These are phyloP conservation scores for Genyomyrus donnyi DNA, from an alignment of 2,113 vertebrate species.

Conservation along the genomic window DNA sequence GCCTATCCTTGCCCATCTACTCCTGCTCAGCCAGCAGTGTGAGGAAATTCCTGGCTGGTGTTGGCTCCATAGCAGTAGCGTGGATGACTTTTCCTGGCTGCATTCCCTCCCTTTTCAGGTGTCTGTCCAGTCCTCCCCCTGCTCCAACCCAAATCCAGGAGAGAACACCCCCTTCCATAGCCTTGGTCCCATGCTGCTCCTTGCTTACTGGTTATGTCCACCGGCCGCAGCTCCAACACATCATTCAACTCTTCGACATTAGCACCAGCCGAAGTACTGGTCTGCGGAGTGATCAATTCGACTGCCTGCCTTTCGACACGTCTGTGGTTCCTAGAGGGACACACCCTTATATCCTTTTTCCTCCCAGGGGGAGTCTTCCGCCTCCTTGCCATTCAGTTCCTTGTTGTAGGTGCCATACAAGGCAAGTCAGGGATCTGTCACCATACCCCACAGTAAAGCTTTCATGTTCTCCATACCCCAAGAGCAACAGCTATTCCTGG, in stretches of 20 bases:
- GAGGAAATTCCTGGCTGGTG: background rate
- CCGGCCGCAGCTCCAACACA: background rate
- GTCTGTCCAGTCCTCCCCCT: background rate
- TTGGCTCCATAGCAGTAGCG: background rate
- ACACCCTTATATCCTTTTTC: conserved; percentile 36
- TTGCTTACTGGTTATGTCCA: background rate
- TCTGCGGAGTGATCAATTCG: background rate
- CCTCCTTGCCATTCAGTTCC: conserved; percentile 12
- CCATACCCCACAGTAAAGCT: background rate
- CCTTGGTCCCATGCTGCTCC: background rate
- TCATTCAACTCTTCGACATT: background rate
- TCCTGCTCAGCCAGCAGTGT: background rate
- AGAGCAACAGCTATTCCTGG: conserved; percentile 54
- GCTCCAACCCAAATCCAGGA: background rate
- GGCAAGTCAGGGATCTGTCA: conserved; percentile 33
- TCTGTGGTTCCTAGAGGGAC: conserved; percentile 32
- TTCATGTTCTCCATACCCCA: conserved; percentile 9
- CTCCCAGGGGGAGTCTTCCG: conserved; percentile 11
- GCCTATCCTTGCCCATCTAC: background rate
- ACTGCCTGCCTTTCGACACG: background rate
- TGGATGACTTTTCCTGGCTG: background rate
- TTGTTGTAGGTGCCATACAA: conserved; percentile 52
- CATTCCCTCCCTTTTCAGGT: background rate
- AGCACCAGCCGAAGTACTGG: background rate
- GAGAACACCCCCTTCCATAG: background rate